Percentiles rank a stretch among this genome's conserved stretches.
phyloP scores from a whole-genome alignment of 2,797 vertebrate species.

The Rhinogobio ventralis region DNA sequence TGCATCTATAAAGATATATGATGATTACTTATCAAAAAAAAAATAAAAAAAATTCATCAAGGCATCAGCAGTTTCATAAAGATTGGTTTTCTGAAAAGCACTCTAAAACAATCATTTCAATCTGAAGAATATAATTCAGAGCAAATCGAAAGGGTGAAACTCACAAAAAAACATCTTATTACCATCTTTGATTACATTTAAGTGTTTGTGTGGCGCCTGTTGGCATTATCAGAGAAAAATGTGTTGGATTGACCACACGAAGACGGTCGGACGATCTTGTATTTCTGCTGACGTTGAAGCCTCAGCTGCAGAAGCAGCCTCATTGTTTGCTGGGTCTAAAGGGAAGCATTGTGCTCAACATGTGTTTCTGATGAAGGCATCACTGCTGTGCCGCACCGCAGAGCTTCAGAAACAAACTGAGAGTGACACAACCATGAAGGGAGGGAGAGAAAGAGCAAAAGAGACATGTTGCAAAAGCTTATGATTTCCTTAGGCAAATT shows the following conservation, averaged over 20 bases:
- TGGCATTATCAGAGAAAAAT: not conserved
- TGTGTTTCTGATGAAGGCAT: slow-evolving; percentile 60
- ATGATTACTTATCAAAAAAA: slow-evolving; percentile 68
- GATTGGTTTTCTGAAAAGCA: not conserved
- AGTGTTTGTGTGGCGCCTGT: not conserved
- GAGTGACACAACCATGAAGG: slow-evolving; percentile 8
- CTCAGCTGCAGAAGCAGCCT: slow-evolving; percentile 32
- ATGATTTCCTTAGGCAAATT: slow-evolving; percentile 13
- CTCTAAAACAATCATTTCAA: slow-evolving; percentile 1
- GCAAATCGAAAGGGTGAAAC: not conserved
- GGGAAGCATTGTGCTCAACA: slow-evolving; percentile 55
- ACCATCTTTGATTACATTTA: slow-evolving; percentile 27
- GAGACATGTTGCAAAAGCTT: slow-evolving; percentile 64
- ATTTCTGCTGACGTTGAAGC: slow-evolving; percentile 34
- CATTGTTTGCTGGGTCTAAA: slow-evolving; percentile 40
- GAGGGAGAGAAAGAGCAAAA: not conserved
- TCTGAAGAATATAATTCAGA: slow-evolving; percentile 17
- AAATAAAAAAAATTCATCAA: slow-evolving; percentile 22
- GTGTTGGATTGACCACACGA: not conserved
- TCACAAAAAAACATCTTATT: not conserved
- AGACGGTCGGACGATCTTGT: not conserved
- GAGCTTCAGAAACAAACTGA: slow-evolving; percentile 55
- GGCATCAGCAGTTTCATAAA: slow-evolving; percentile 23
- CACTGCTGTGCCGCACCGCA: slow-evolving; percentile 51
- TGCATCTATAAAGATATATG: slow-evolving; percentile 75